phyloP scores from a whole-genome alignment of 2,797 vertebrate genomes.

The Anisognathus igniventris region DNA sequence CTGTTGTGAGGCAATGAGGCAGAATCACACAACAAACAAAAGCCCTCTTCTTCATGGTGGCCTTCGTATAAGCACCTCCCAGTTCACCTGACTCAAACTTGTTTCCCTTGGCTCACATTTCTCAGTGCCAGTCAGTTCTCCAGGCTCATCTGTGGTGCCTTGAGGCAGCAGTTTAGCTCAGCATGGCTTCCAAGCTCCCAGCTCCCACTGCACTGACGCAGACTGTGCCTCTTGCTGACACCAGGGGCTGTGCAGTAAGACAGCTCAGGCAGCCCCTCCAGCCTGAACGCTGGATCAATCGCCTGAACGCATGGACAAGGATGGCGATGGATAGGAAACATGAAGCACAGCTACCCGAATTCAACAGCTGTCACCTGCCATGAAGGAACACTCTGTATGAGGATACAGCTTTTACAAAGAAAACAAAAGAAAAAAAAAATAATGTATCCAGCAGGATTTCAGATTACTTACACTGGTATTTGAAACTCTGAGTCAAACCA shows the following conservation, averaged over 20 bases:
- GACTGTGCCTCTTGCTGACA: neutral
- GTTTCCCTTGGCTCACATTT: neutral
- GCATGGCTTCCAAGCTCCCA: neutral
- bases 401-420: neutral
- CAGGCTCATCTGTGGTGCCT: neutral
- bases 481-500: neutral
- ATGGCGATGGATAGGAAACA: neutral
- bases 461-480: neutral
- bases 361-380: neutral
- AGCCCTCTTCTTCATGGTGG: neutral
- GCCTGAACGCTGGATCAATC: neutral
- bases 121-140: neutral
- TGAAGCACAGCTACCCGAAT: neutral
- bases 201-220: rapidly evolving
- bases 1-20: neutral
- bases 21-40: neutral
- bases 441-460: neutral
- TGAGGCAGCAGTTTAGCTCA: neutral
- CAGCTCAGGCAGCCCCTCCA: neutral
- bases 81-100: neutral
- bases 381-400: neutral
- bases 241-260: neutral
- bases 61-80: neutral
- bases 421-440: neutral
- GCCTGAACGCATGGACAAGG: neutral